These are phyloP conservation scores for Varanus salvator DNA, from an alignment of 2,113 vertebrate species.

Conservation along the genomic window DNA sequence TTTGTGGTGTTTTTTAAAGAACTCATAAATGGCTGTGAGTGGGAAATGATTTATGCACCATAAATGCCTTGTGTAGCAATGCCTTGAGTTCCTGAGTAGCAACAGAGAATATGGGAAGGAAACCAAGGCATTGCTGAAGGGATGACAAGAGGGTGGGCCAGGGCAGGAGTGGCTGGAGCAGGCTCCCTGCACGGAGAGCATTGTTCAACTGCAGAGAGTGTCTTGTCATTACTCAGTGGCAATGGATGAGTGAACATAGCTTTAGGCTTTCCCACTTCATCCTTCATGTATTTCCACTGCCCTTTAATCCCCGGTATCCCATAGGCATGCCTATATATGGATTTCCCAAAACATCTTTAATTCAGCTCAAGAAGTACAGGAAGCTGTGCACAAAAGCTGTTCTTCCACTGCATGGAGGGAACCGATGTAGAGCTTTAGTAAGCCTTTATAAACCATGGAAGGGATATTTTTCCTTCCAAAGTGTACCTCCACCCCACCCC, in stretches of 20 bases:
- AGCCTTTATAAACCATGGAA: background rate
- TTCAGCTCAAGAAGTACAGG: background rate
- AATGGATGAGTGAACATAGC: background rate
- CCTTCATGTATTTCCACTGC: background rate
- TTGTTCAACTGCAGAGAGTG: background rate
- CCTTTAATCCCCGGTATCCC: background rate
- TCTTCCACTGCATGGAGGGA: background rate
- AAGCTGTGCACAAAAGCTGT: background rate
- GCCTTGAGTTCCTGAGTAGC: background rate
- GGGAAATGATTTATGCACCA: too few species aligned
- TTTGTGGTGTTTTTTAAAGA: too few species aligned
- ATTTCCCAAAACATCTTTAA: background rate
- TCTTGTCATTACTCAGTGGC: background rate
- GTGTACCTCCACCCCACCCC: background rate
- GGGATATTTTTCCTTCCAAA: background rate
- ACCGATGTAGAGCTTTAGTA: background rate
- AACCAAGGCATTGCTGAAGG: background rate
- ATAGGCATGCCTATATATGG: background rate
- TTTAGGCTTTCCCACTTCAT: background rate
- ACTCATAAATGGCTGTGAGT: too few species aligned
- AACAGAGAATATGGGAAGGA: background rate
- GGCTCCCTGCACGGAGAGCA: background rate
- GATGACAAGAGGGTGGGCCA: background rate
- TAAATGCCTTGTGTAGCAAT: too few species aligned
- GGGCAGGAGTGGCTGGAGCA: background rate